phyloP scores from a whole-genome alignment of 1,140 invertebrate genomes.

The Alviniconcha marisindica region DNA sequence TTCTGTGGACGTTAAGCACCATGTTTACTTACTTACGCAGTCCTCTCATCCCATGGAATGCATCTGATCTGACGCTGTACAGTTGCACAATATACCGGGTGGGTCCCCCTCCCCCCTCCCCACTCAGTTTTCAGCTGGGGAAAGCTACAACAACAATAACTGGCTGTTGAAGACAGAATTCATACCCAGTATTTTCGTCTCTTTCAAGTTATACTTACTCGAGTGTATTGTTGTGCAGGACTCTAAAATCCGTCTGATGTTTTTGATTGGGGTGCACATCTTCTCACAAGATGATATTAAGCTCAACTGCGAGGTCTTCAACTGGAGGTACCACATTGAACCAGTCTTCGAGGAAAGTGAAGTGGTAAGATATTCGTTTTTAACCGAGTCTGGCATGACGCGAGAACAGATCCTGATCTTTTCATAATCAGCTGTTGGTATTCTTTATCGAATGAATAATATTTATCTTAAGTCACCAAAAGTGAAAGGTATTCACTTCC shows the following conservation, averaged over 20 bases:
- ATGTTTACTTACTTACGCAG: no score
- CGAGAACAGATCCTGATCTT: no score
- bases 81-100: no score
- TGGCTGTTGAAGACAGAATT: not conserved
- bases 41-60: no score
- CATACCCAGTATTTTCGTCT: not conserved
- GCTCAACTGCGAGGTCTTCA: constrained; percentile 73
- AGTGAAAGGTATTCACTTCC: no score
- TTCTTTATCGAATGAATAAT: no score
- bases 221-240: constrained; percentile 47
- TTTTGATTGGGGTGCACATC: constrained; percentile 72
- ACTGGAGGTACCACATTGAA: constrained; percentile 73
- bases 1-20: no score
- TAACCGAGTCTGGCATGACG: no score
- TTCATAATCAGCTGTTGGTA: no score
- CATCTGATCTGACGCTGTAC: no score
- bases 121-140: not conserved
- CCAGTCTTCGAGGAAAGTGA: constrained; percentile 75
- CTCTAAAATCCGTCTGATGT: constrained; percentile 67
- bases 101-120: not conserved
- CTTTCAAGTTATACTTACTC: not conserved
- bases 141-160: not conserved
- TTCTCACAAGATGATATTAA: constrained; percentile 73
- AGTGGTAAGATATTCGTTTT: no score
- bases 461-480: no score